Evolutionary conservation across 2,797 vertebrate species (phyloP), one percentile per base, ranked within the genome.

Genomic region (Ispidina lecontei): DNA sequence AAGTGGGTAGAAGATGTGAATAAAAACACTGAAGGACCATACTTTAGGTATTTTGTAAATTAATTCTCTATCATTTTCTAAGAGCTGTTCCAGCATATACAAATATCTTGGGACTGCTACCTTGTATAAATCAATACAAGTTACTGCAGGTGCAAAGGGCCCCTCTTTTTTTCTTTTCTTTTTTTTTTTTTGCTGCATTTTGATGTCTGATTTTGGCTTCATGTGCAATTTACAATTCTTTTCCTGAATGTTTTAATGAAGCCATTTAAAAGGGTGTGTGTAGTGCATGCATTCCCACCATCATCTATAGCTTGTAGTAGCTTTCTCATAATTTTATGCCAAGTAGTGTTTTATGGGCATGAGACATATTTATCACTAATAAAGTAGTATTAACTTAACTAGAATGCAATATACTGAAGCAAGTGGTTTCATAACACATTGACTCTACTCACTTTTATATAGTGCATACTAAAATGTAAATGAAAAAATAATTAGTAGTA

Each of bases 1-100:
- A 99, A 99, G 98, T 99, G 99, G 99, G 99, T 99, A 99, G 99
- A 99, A 99, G 99, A 99, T 99, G 99, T 99, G 98, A 99, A 99
- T 99, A 99, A 98, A 99, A 99, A 99, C 99, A 99, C 98, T 98
- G 98, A 98, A 98, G 99, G 99, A 99, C 99, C 98, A 95, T 99
- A 98, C 97, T 98, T 99, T 99, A 99, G 99, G 99, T 99, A 99
- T 98, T 98, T 98, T 96, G 97, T 96, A 96, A 97, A 98, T 98
- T 98, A 96, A 97, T 98, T 98, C 97, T 98, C 91, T 98, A 95
- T 97, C 56, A 91, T 97, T 96, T 98, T 98, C 14, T 97, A 97
- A 98, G 94, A 95, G 93, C 96, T 97, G 93, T 96, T 91, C 94
- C 94, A 97, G 95, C 91, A 97, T 97, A 96, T 96, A 96, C 91